These are phyloP conservation scores for Drosophila atripex DNA, from an alignment of 2,888 invertebrate species.

Conservation along the genomic window DNA sequence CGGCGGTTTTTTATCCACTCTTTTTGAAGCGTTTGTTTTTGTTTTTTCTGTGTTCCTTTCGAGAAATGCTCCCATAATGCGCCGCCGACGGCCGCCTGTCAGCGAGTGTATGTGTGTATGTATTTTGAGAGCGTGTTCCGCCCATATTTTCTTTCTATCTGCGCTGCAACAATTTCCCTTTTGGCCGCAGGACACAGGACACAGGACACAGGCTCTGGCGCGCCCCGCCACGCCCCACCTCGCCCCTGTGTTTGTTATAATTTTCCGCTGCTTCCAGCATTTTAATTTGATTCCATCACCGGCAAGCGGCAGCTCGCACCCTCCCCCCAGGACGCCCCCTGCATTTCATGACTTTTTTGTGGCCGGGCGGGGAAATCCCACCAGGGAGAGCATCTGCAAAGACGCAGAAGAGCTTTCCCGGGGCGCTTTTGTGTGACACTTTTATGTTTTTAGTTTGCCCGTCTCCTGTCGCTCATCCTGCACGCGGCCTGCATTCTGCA, in stretches of 20 bases:
- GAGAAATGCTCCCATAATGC: conserved; percentile 63
- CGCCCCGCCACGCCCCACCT: conserved; percentile 23
- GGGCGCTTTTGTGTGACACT: conserved; percentile 27
- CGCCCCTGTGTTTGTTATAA: conserved; percentile 69
- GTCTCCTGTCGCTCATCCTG: conserved; percentile 10
- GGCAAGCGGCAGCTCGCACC: conserved; percentile 7
- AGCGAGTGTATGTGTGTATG: conserved; percentile 47
- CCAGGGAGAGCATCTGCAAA: background rate
- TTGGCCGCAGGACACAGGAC: conserved; percentile 55
- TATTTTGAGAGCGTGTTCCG: conserved; percentile 34
- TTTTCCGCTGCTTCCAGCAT: conserved; percentile 80
- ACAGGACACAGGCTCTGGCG: conserved; percentile 29
- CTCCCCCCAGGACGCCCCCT: background rate
- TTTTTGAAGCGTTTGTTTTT: conserved; percentile 8
- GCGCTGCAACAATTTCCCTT: conserved; percentile 71
- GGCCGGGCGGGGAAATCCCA: background rate
- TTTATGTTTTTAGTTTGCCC: conserved; percentile 15
- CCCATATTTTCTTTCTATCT: conserved; percentile 67
- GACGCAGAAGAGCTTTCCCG: conserved; percentile 1
- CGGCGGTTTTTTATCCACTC: conserved; percentile 24
- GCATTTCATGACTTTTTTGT: background rate
- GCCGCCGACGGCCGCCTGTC: conserved; percentile 52
- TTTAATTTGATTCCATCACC: conserved; percentile 79
- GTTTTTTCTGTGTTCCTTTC: conserved; percentile 18
- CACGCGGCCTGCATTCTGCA: conserved; percentile 13